A percentile compares a stretch with the other conserved stretches of the same genome.
phyloP scores from a whole-genome alignment of 37 sponge, comb jelly and placozoan species.

The Agelas oroides region DNA sequence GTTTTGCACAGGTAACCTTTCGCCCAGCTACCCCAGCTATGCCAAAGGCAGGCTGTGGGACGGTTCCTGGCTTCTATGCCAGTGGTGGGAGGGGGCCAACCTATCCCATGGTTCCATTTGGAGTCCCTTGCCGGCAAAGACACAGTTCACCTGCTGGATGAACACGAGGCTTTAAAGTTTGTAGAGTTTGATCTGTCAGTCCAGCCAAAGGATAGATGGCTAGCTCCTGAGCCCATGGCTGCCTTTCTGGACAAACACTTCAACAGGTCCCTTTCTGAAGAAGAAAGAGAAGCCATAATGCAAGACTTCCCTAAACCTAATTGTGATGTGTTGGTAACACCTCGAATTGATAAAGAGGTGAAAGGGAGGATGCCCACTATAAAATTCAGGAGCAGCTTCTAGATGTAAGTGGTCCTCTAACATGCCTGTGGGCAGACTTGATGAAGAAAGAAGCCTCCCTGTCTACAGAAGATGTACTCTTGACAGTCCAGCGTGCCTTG shows the following conservation, averaged over 20 bases:
- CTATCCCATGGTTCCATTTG: no score
- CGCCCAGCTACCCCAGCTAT: no score
- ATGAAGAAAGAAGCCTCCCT: background rate
- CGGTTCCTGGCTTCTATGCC: no score
- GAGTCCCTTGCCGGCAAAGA: no score
- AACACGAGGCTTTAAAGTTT: conserved; percentile 4
- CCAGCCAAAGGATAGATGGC: background rate
- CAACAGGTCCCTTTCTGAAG: conserved; percentile 13
- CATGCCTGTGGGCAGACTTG: conserved; percentile 30
- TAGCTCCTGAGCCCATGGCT: background rate
- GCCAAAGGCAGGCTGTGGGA: no score
- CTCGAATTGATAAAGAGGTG: background rate
- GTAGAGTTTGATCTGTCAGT: conserved; percentile 14
- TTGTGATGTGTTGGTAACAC: background rate
- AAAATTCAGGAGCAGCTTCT: conserved; percentile 30
- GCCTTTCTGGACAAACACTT: conserved; percentile 25
- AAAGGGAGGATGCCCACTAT: conserved; percentile 27
- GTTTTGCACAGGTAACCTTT: no score
- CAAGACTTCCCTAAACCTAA: conserved; percentile 23
- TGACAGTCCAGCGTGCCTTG: conserved; percentile 27
- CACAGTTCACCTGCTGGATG: conserved; percentile 9
- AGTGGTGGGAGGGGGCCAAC: no score
- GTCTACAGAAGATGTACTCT: conserved; percentile 22
- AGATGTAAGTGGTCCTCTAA: conserved; percentile 25
- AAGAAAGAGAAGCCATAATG: conserved; percentile 24